phyloP scores from a whole-genome alignment of 2,888 invertebrate genomes.

The Lypha dubia region DNA sequence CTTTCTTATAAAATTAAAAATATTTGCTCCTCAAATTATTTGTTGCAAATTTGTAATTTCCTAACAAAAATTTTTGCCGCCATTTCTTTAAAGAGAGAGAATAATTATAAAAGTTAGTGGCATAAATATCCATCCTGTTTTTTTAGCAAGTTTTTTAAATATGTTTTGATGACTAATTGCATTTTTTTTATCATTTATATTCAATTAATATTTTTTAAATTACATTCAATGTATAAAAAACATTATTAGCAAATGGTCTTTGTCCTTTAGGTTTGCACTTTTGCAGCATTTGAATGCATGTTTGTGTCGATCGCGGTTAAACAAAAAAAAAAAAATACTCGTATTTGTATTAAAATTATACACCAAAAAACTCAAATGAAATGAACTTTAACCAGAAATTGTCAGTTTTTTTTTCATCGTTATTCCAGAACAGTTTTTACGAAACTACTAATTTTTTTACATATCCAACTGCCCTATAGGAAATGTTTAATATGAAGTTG shows the following conservation, averaged over 20 bases:
- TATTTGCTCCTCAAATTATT: too few relatives aligned
- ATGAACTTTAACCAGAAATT: constrained; percentile 59
- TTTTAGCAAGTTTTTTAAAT: constrained; percentile 51
- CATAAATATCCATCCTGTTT: not conserved
- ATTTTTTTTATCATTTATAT: constrained; percentile 38
- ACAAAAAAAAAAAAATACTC: too few relatives aligned
- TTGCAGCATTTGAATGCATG: constrained; percentile 1
- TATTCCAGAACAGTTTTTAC: constrained; percentile 44
- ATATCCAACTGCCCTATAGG: not conserved
- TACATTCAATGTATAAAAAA: not conserved
- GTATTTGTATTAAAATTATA: not conserved
- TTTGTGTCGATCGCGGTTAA: too few relatives aligned
- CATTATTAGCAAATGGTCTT: not conserved
- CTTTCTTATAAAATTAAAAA: too few relatives aligned
- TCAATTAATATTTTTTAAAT: constrained; percentile 43
- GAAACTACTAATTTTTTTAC: not conserved
- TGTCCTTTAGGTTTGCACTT: not conserved
- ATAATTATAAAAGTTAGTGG: too few relatives aligned
- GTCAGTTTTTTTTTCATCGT: constrained; percentile 58
- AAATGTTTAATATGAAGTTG: not conserved
- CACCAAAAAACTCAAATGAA: constrained; percentile 22
- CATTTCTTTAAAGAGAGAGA: too few relatives aligned
- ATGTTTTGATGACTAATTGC: constrained; percentile 62
- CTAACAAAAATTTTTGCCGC: too few relatives aligned
- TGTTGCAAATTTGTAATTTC: too few relatives aligned